phyloP scores from a whole-genome alignment of 1,140 invertebrate genomes.

The Formica exsecta region DNA sequence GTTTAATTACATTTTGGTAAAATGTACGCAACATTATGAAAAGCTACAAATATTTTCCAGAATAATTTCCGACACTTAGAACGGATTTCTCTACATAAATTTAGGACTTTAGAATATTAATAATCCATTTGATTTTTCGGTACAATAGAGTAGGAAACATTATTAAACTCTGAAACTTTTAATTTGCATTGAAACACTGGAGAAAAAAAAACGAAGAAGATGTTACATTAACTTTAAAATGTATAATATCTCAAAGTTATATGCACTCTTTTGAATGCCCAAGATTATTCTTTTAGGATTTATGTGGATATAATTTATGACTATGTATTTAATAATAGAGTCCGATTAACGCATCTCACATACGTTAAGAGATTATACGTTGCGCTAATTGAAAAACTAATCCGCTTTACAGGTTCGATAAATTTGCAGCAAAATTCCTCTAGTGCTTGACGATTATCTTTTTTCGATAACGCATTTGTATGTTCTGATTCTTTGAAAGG shows the following conservation, averaged over 20 bases:
- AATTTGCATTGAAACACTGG: background rate
- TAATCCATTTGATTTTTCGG: background rate
- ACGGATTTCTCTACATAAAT: background rate
- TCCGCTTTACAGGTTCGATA: conserved; percentile 7
- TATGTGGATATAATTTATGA: background rate
- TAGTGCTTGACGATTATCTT: background rate
- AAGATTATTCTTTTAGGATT: background rate
- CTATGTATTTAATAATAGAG: background rate
- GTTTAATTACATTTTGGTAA: conserved; percentile 31
- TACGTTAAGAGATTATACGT: background rate
- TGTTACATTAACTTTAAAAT: background rate
- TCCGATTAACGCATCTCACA: background rate
- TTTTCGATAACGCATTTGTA: conserved; percentile 2
- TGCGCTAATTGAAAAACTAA: background rate
- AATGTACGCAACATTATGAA: conserved; percentile 4
- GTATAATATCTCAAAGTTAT: background rate
- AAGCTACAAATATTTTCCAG: conserved; percentile 18
- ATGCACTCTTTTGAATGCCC: background rate
- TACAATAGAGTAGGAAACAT: background rate
- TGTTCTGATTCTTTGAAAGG: background rate
- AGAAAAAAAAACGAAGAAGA: background rate
- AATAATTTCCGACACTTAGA: background rate
- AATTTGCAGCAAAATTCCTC: background rate
- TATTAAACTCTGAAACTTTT: background rate
- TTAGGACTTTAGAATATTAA: background rate